Evolutionary conservation across 1,140 invertebrate species (phyloP).

Genomic region (Carcinoscorpius rotundicauda): DNA sequence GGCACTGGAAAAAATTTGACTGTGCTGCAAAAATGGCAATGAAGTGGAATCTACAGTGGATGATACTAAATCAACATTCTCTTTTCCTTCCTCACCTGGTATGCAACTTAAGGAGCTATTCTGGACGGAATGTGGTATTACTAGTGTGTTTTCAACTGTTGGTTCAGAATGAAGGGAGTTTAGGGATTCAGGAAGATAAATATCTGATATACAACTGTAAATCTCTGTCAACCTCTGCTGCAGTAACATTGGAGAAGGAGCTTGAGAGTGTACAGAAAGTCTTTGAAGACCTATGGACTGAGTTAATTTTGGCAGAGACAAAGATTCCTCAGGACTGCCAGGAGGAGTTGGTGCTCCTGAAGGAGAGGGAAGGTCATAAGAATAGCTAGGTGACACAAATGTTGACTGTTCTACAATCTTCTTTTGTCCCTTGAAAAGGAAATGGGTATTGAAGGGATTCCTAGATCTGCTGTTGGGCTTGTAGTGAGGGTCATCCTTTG

Average conservation of each 20-base stretch:
- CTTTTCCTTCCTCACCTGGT: too few relatives aligned
- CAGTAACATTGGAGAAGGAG: constrained; percentile 14
- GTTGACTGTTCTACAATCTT: constrained; percentile 25
- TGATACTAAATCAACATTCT: too few relatives aligned
- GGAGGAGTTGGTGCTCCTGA: constrained; percentile 27
- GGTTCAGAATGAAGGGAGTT: too few relatives aligned
- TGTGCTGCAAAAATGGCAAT: too few relatives aligned
- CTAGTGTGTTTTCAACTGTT: too few relatives aligned
- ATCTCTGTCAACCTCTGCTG: constrained; percentile 7
- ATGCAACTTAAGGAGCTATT: too few relatives aligned
- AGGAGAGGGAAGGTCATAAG: constrained; percentile 45
- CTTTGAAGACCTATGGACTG: constrained; percentile 1
- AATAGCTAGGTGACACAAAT: constrained; percentile 39
- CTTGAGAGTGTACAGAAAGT: constrained; percentile 12
- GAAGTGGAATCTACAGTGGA: too few relatives aligned
- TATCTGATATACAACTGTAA: constrained; percentile 24
- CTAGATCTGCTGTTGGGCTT: constrained; percentile 32
- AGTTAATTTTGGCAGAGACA: neutral
- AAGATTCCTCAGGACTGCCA: neutral
- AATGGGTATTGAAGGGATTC: constrained; percentile 56
- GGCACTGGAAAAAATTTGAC: too few relatives aligned
- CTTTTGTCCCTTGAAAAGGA: constrained; percentile 37
- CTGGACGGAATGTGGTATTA: too few relatives aligned
- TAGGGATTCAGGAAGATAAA: neutral
- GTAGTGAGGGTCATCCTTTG: constrained; percentile 62